Evolutionary conservation across 1,140 invertebrate species (phyloP).

Genomic region (Panulirus ornatus): DNA sequence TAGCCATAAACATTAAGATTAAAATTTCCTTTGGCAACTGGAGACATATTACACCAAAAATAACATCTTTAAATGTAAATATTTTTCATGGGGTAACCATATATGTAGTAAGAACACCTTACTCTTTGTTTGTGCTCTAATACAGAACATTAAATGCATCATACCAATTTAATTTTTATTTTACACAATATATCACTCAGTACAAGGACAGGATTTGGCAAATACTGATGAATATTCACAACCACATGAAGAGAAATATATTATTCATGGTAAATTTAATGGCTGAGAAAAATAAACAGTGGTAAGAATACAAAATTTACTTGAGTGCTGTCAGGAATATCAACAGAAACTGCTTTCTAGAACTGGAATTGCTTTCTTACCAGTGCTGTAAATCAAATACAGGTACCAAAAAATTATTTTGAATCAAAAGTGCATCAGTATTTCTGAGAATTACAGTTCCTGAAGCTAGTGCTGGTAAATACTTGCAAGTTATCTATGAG

Average conservation of each 20-base stretch:
- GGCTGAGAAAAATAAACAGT: not conserved
- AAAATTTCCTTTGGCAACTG: slow-evolving; percentile 42
- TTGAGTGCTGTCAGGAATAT: not conserved
- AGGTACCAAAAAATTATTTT: not conserved
- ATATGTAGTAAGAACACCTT: not conserved
- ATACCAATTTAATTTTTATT: slow-evolving; percentile 24
- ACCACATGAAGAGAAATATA: slow-evolving; percentile 42
- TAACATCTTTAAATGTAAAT: not conserved
- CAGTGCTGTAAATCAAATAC: not conserved
- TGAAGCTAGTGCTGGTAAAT: not conserved
- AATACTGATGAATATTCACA: slow-evolving; percentile 65
- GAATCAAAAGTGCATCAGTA: not conserved
- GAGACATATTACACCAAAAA: slow-evolving; percentile 5
- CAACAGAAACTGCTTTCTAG: not conserved
- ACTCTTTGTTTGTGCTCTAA: slow-evolving; percentile 49
- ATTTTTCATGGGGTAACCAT: not conserved
- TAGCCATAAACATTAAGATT: slow-evolving; percentile 33
- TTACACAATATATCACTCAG: slow-evolving; percentile 48
- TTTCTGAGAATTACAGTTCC: too few relatives aligned
- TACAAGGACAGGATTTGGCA: slow-evolving; percentile 35
- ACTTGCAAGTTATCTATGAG: not conserved
- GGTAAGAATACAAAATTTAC: not conserved
- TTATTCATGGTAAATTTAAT: not conserved
- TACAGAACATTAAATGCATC: slow-evolving; percentile 48
- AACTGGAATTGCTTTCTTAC: not conserved